Percentiles rank a stretch among this genome's conserved stretches.
phyloP scores from a whole-genome alignment of 2,113 vertebrate genomes.

The Rissa tridactyla region DNA sequence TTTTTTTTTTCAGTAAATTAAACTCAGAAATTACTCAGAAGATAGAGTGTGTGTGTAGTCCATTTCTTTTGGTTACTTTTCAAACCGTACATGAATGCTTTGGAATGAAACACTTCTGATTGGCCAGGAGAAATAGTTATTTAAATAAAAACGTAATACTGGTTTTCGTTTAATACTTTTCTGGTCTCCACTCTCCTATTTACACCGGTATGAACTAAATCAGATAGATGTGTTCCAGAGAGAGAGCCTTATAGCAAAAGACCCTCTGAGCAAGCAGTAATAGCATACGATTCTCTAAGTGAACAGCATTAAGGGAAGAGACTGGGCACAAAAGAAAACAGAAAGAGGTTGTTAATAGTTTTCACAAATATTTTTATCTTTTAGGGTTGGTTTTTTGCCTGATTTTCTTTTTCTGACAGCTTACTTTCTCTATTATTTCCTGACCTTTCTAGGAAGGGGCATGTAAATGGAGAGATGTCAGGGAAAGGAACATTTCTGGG shows the following conservation, averaged over 20 bases:
- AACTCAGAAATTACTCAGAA: conserved; percentile 3
- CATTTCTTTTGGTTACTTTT: neutral
- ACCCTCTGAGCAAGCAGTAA: neutral
- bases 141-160: neutral
- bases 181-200: neutral
- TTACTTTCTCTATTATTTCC: neutral
- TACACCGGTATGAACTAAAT: neutral
- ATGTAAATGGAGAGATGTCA: neutral
- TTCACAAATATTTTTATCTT: neutral
- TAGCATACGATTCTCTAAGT: neutral
- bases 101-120: neutral
- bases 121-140: neutral
- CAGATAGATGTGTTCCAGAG: neutral
- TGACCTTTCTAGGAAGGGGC: neutral
- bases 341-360: neutral
- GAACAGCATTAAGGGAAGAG: neutral
- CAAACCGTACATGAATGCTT: neutral
- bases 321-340: neutral
- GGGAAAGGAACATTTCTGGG: neutral
- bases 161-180: neutral
- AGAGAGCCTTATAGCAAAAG: neutral
- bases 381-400: neutral
- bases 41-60: neutral
- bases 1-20: conserved; percentile 32
- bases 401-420: neutral